A percentile compares a stretch with the other conserved stretches of the same genome.
These are phyloP conservation scores for Galbula dea DNA, from an alignment of 2,113 vertebrate genomes.

Conservation along the genomic window DNA sequence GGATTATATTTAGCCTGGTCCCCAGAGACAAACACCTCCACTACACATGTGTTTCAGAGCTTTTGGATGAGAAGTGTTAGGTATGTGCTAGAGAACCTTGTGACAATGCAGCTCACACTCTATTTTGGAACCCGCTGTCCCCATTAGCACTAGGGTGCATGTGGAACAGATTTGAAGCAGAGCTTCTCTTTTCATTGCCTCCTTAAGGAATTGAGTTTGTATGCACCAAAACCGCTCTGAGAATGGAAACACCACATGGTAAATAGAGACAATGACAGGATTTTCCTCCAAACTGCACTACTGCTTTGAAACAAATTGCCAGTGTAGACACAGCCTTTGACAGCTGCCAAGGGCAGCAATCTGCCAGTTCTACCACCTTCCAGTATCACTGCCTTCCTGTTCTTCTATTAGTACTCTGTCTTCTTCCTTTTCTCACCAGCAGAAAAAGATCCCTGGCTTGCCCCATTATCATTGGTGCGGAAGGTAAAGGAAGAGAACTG, in stretches of 20 bases:
- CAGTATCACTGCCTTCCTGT: background rate
- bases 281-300: background rate
- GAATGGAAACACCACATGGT: slow-evolving; percentile 2
- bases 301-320: background rate
- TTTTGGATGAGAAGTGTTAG: slow-evolving; percentile 18
- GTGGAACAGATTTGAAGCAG: background rate
- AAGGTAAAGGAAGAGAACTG: background rate
- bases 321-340: background rate
- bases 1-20: slow-evolving; percentile 10
- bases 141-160: slow-evolving; percentile 3
- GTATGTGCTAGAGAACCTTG: slow-evolving; percentile 4
- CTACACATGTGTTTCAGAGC: slow-evolving; percentile 1
- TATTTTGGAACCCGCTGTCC: slow-evolving; percentile 19
- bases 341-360: background rate
- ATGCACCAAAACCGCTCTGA: background rate
- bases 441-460: background rate
- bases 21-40: background rate
- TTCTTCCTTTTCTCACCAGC: background rate
- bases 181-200: slow-evolving; percentile 7
- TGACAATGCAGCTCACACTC: background rate
- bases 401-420: background rate
- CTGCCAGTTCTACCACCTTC: background rate
- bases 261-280: slow-evolving; percentile 6
- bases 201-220: slow-evolving; percentile 6
- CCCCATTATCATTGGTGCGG: fast-evolving